Evolutionary conservation across 2,113 vertebrate species (phyloP).

Genomic region (Oxyura jamaicensis): DNA sequence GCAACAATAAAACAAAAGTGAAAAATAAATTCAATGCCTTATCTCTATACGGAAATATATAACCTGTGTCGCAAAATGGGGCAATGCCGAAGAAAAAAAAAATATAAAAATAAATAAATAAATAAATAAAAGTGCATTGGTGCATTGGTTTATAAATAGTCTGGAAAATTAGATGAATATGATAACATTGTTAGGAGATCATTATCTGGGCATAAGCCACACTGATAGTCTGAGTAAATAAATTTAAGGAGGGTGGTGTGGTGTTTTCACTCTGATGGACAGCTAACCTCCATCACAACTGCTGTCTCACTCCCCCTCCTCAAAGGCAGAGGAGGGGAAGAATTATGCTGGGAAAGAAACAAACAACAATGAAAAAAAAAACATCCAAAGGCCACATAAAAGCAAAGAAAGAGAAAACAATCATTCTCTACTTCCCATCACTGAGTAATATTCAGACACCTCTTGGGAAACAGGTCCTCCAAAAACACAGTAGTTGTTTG

Average conservation of each 20-base stretch:
- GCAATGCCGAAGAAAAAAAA: neutral
- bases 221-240: neutral
- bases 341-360: too few species aligned
- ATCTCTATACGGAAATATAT: neutral
- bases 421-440: too few species aligned
- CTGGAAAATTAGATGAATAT: neutral
- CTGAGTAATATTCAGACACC: too few species aligned
- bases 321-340: too few species aligned
- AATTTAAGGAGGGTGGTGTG: neutral
- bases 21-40: neutral
- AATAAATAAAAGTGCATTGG: neutral
- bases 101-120: neutral
- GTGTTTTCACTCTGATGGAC: too few species aligned
- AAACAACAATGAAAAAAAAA: too few species aligned
- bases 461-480: too few species aligned
- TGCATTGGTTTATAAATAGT: neutral
- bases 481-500: too few species aligned
- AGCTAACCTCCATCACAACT: too few species aligned
- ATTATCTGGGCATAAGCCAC: neutral
- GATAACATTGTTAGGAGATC: neutral
- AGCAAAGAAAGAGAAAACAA: too few species aligned
- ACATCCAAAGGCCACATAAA: too few species aligned
- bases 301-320: too few species aligned
- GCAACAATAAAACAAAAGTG: neutral
- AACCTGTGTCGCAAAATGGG: neutral